Conservation (phyloP, 2,797 vertebrate genomes). For the Siniperca undulata region DNA sequence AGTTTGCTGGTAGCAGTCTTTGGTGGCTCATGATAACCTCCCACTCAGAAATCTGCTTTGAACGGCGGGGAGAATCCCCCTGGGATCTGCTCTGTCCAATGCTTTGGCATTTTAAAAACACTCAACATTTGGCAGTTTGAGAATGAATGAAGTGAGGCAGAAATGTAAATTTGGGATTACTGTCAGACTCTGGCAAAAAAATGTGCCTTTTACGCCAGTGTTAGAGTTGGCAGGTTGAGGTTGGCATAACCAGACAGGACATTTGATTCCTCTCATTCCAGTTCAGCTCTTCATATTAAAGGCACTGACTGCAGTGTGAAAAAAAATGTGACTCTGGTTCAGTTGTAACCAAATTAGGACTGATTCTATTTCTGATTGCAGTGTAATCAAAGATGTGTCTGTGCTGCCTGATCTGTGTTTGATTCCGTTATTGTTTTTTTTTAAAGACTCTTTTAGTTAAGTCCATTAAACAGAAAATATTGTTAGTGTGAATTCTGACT, state of each 20-base stretch:
- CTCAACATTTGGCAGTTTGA: conserved; percentile 50
- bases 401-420: conserved; percentile 26
- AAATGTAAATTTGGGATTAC: conserved; percentile 61
- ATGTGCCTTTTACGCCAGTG: conserved; percentile 29
- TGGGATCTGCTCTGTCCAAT: conserved; percentile 36
- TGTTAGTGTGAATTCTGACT: not conserved
- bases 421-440: conserved; percentile 10
- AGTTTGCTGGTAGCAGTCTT: conserved; percentile 36
- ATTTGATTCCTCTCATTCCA: conserved; percentile 37
- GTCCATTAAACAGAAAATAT: conserved; percentile 12
- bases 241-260: conserved; percentile 35
- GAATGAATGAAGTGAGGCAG: conserved; percentile 46
- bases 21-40: conserved; percentile 63
- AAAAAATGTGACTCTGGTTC: conserved; percentile 1
- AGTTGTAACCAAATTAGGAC: conserved; percentile 28
- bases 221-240: conserved; percentile 56
- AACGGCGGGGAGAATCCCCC: conserved; percentile 28
- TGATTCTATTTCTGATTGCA: conserved; percentile 37
- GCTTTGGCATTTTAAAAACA: conserved; percentile 53
- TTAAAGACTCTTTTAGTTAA: not conserved
- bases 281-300: conserved; percentile 36
- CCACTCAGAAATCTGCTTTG: conserved; percentile 61
- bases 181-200: conserved; percentile 41
- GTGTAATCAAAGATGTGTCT: conserved; percentile 35
- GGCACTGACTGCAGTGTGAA: not conserved